Conservation (phyloP, 1,140 invertebrate species). For the Ooceraea biroi region DNA sequence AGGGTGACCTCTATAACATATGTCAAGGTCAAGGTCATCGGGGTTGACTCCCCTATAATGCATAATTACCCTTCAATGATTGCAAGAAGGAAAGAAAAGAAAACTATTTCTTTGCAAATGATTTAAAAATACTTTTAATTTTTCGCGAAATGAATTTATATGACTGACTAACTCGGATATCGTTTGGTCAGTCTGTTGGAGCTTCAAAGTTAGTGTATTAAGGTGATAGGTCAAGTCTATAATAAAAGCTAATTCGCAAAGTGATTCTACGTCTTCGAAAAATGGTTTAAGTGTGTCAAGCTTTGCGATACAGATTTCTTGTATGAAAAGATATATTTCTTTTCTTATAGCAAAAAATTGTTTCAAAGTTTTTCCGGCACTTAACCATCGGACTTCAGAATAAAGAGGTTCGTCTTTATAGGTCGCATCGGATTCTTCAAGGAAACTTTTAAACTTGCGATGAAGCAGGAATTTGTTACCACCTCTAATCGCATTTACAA, state of each 20-base stretch:
- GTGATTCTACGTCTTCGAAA: not conserved
- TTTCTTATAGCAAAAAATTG: too few species aligned
- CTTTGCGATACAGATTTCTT: too few species aligned
- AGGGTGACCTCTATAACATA: too few species aligned
- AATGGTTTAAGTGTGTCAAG: too few species aligned
- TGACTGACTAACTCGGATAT: not conserved
- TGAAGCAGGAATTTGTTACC: too few species aligned
- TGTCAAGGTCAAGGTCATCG: too few species aligned
- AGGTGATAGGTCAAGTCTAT: not conserved
- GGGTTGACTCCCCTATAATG: too few species aligned
- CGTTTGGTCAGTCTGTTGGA: not conserved
- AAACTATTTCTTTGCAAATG: not conserved
- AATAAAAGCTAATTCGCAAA: not conserved
- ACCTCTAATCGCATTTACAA: too few species aligned
- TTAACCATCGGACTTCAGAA: too few species aligned
- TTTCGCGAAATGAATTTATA: not conserved
- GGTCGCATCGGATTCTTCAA: not conserved
- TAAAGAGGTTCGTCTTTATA: not conserved
- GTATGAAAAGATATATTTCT: too few species aligned
- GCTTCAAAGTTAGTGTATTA: not conserved
- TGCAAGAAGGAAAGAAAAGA: not conserved
- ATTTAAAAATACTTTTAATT: not conserved
- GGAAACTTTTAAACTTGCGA: not conserved
- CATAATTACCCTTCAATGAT: too few species aligned
- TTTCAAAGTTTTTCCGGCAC: too few species aligned